Conservation (phyloP, 2,888 invertebrate genomes). For the Ischnus inquisitorius region DNA sequence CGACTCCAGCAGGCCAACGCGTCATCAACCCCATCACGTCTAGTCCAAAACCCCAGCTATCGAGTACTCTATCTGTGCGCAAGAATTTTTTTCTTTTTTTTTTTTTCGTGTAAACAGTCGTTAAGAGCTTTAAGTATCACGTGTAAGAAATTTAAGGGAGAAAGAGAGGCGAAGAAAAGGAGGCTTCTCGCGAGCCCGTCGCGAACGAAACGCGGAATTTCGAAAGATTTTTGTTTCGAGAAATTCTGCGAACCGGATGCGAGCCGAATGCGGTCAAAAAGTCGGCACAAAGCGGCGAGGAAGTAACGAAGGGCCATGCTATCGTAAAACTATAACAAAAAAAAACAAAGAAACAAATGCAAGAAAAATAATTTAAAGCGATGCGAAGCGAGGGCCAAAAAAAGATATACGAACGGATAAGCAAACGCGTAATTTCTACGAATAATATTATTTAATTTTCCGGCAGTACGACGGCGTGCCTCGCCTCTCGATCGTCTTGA, state of each 20-base stretch:
- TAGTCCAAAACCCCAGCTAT: slow-evolving; percentile 84
- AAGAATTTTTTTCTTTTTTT: slow-evolving; percentile 77
- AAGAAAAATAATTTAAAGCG: slow-evolving; percentile 1
- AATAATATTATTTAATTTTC: slow-evolving; percentile 30
- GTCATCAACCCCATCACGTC: slow-evolving; percentile 85
- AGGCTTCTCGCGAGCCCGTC: slow-evolving; percentile 9
- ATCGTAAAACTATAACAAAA: slow-evolving; percentile 51
- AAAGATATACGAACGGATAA: slow-evolving; percentile 33
- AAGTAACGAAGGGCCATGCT: slow-evolving; percentile 52
- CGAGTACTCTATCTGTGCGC: slow-evolving; percentile 79
- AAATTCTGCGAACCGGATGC: neutral
- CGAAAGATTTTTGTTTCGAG: neutral
- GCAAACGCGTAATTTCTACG: slow-evolving; percentile 45
- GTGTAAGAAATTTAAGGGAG: slow-evolving; percentile 71
- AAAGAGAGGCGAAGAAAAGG: slow-evolving; percentile 8
- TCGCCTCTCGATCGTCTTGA: neutral
- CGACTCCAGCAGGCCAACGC: slow-evolving; percentile 75
- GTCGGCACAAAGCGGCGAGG: neutral
- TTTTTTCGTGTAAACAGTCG: slow-evolving; percentile 74
- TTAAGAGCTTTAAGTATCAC: slow-evolving; percentile 84
- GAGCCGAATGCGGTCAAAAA: neutral
- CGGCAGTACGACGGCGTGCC: neutral
- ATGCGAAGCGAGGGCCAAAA: slow-evolving; percentile 39
- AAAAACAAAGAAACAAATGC: neutral
- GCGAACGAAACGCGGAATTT: slow-evolving; percentile 1